Conservation (phyloP, 1,140 invertebrate species). For the Temnothorax longispinosus region DNA sequence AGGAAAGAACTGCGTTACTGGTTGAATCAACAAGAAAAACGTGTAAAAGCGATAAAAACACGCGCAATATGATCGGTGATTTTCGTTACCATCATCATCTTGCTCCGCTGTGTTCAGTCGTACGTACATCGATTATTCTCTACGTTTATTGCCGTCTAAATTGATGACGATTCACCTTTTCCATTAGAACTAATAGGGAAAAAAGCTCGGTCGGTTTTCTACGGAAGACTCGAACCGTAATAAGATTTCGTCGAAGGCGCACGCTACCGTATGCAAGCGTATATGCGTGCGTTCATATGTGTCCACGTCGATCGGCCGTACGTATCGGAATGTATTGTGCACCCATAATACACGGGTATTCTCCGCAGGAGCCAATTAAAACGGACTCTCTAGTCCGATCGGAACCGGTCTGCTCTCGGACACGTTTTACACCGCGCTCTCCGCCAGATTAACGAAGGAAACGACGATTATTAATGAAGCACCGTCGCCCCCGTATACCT, state of each 20-base stretch:
- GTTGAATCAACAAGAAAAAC: neutral
- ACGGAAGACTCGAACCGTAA: neutral
- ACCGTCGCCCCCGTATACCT: constrained; percentile 47
- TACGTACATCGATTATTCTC: neutral
- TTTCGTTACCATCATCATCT: constrained; percentile 10
- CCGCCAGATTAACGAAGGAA: constrained; percentile 55
- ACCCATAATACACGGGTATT: constrained; percentile 18
- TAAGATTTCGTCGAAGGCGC: neutral
- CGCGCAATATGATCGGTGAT: neutral
- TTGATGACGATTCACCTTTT: constrained; percentile 6
- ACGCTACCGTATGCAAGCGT: neutral
- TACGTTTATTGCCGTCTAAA: neutral
- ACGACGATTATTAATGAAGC: constrained; percentile 66
- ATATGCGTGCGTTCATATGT: neutral
- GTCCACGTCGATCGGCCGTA: neutral
- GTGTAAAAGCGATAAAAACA: neutral
- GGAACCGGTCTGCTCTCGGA: constrained; percentile 51
- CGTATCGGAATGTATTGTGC: constrained; percentile 28
- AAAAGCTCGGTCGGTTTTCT: neutral
- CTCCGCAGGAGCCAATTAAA: constrained; percentile 74
- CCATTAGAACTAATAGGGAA: neutral
- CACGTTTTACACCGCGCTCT: constrained; percentile 38
- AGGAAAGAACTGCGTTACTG: neutral
- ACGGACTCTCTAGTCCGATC: constrained; percentile 55
- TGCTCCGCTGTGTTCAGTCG: neutral